These are phyloP conservation scores for Crossoptilon crossoptilon DNA, from an alignment of 2,797 vertebrate genomes.

Conservation along the genomic window DNA sequence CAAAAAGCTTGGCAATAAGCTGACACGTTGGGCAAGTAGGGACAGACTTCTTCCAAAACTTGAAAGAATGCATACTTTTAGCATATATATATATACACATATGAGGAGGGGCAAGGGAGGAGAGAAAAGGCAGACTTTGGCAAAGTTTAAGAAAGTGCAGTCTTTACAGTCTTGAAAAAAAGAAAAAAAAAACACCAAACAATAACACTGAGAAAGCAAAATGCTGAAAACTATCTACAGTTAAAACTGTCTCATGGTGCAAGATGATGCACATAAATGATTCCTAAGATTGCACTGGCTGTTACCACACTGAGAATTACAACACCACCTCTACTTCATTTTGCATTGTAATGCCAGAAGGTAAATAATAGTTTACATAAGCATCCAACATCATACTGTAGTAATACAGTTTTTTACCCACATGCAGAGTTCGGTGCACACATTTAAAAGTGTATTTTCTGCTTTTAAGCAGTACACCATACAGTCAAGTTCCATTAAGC, in stretches of 20 bases:
- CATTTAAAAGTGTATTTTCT: slow-evolving; percentile 6
- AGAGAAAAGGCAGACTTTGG: slow-evolving; percentile 39
- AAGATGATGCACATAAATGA: background rate
- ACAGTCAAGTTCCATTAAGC: background rate
- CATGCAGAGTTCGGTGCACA: slow-evolving; percentile 39
- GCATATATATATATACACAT: background rate
- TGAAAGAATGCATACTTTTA: background rate
- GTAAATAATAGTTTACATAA: slow-evolving; percentile 14
- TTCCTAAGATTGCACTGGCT: background rate
- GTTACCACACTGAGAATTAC: background rate
- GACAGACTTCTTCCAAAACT: slow-evolving; percentile 25
- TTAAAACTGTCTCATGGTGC: background rate
- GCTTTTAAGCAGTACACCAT: background rate
- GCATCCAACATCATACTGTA: slow-evolving; percentile 14
- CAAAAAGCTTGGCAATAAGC: background rate
- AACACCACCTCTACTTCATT: background rate
- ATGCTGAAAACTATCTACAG: background rate
- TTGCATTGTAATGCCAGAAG: background rate
- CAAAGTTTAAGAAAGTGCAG: slow-evolving; percentile 43
- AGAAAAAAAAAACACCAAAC: no score
- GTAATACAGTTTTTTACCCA: slow-evolving; percentile 1
- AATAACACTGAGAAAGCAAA: background rate
- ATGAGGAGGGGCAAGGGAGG: background rate
- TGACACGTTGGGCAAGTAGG: background rate
- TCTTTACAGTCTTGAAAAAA: background rate